phyloP scores from a whole-genome alignment of 92 coral and sea anemone species.

The Umimayanthus chanpuru region DNA sequence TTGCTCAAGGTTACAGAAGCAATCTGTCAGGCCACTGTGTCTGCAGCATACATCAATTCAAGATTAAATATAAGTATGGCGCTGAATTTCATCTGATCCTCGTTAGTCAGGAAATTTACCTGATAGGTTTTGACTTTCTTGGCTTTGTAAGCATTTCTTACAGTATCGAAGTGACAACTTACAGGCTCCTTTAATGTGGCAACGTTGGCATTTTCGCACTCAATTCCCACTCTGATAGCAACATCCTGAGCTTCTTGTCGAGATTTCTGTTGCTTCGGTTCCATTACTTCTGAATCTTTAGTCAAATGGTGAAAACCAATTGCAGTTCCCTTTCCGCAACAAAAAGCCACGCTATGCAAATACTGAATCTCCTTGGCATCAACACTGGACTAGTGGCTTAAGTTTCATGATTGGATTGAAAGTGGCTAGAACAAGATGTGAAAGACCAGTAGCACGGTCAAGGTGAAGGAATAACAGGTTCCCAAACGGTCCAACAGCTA shows the following conservation, averaged over 20 bases:
- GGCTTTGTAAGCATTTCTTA: slow-evolving; percentile 22
- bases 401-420: too few relatives aligned
- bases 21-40: slow-evolving; percentile 3
- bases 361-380: too few relatives aligned
- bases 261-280: slow-evolving; percentile 11
- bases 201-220: slow-evolving; percentile 30
- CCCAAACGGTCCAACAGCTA: too few relatives aligned
- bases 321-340: slow-evolving; percentile 43
- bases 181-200: slow-evolving; percentile 21
- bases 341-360: too few relatives aligned
- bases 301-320: slow-evolving; percentile 33
- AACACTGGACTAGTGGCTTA: too few relatives aligned
- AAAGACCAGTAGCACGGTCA: too few relatives aligned
- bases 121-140: slow-evolving; percentile 10
- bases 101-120: slow-evolving; percentile 30
- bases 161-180: slow-evolving; percentile 9
- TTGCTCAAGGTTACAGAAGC: slow-evolving; percentile 30
- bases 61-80: slow-evolving; percentile 27
- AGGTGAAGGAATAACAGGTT: too few relatives aligned
- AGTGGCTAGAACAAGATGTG: too few relatives aligned
- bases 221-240: background rate
- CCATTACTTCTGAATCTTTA: slow-evolving; percentile 23
- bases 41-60: slow-evolving; percentile 28
- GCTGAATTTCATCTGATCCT: slow-evolving; percentile 27
- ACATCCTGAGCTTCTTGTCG: slow-evolving; percentile 10